Conservation (phyloP, 1,140 invertebrate species). For the Grapholita molesta region DNA sequence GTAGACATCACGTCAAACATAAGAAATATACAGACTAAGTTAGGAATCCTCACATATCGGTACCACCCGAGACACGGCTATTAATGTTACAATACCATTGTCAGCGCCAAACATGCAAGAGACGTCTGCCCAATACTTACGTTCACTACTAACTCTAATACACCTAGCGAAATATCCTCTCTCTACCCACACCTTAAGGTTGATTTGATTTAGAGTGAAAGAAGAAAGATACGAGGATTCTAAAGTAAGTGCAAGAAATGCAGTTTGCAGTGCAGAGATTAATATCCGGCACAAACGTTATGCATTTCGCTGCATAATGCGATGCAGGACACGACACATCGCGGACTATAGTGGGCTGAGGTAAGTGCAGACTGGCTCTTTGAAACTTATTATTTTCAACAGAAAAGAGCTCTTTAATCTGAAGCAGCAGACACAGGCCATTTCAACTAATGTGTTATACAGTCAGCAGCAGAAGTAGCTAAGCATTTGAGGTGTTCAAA, state of each 20-base stretch:
- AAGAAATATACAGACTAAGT: neutral
- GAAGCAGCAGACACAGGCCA: no score
- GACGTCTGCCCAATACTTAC: no score
- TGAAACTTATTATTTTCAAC: no score
- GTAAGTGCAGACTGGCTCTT: neutral
- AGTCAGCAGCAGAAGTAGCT: no score
- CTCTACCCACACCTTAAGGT: neutral
- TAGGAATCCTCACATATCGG: neutral
- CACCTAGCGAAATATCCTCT: no score
- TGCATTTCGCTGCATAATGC: conserved; percentile 24
- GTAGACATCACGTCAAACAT: no score
- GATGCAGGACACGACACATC: conserved; percentile 29
- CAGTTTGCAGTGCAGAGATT: conserved; percentile 40
- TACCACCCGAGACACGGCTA: neutral
- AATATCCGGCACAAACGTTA: conserved; percentile 29
- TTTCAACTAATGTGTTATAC: no score
- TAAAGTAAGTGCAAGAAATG: neutral
- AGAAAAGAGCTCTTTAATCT: no score
- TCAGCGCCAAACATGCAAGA: neutral
- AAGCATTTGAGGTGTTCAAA: no score
- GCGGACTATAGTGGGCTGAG: neutral
- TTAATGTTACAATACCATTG: conserved; percentile 1
- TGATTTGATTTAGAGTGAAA: neutral
- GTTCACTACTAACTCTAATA: no score
- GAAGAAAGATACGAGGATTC: neutral